phyloP scores from a whole-genome alignment of 2,888 invertebrate species.

The Aspidiotus destructor region DNA sequence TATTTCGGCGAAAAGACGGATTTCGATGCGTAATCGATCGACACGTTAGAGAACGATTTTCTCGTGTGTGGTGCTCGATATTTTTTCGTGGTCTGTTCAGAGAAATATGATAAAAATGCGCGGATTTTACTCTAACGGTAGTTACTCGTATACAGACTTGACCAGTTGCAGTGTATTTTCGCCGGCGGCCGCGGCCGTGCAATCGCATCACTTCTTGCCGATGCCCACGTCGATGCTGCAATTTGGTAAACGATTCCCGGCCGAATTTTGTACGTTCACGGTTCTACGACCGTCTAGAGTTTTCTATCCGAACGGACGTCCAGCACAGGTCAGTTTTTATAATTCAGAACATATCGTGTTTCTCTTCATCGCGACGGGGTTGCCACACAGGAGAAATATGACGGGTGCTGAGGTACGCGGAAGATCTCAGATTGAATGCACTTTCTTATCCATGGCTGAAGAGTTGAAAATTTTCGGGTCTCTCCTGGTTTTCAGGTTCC shows the following conservation, averaged over 20 bases:
- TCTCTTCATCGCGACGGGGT: neutral
- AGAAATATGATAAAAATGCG: slow-evolving; percentile 24
- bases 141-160: slow-evolving; percentile 15
- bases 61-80: neutral
- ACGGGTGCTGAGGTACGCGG: too few species aligned
- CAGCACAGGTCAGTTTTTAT: slow-evolving; percentile 13
- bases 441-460: too few species aligned
- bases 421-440: too few species aligned
- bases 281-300: slow-evolving; percentile 26
- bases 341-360: neutral
- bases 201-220: slow-evolving; percentile 9
- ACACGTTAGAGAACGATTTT: neutral
- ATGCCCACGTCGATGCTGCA: slow-evolving; percentile 12
- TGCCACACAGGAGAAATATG: neutral
- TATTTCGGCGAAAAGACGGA: neutral
- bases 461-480: too few species aligned
- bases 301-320: slow-evolving; percentile 20
- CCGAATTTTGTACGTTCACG: slow-evolving; percentile 28
- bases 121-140: slow-evolving; percentile 29
- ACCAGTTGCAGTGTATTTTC: slow-evolving; percentile 17
- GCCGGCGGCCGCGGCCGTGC: slow-evolving; percentile 5
- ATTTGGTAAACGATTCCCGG: slow-evolving; percentile 25
- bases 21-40: slow-evolving; percentile 9
- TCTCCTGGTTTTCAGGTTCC: too few species aligned
- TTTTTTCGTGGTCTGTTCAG: neutral